Conservation (phyloP, 92 coral and sea anemone genomes). For the Pocillopora meandrina region DNA sequence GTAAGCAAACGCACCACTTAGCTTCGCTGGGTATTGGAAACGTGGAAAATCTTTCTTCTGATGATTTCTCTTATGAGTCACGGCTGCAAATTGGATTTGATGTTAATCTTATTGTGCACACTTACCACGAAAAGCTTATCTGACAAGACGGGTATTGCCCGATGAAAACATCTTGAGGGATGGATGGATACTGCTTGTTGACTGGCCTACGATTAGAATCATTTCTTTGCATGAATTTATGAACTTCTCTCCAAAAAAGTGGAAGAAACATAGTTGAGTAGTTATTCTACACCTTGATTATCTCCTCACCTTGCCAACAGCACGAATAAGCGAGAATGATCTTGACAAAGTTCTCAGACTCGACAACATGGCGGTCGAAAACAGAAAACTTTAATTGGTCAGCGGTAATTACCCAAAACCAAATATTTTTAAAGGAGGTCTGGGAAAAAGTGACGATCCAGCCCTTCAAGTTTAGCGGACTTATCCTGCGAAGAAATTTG, state of each 20-base stretch:
- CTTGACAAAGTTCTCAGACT: constrained; percentile 24
- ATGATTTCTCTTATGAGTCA: background rate
- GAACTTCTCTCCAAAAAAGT: background rate
- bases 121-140: constrained; percentile 89
- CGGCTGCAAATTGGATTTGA: background rate
- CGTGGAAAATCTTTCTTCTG: background rate
- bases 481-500: no score
- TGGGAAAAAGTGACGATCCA: background rate
- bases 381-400: background rate
- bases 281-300: background rate
- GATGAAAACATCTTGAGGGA: constrained; percentile 66
- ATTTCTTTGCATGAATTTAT: background rate
- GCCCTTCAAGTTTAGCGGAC: no score
- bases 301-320: constrained; percentile 36
- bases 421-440: background rate
- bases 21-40: background rate
- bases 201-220: constrained; percentile 25
- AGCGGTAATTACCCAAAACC: background rate
- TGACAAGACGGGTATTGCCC: constrained; percentile 63
- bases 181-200: constrained; percentile 21
- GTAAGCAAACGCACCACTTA: background rate
- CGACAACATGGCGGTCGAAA: constrained; percentile 44
- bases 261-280: background rate
- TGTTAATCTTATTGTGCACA: background rate
- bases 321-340: constrained; percentile 33